Evolutionary conservation across 1,140 invertebrate species (phyloP).

Genomic region (Atopsyche davidsoni): DNA sequence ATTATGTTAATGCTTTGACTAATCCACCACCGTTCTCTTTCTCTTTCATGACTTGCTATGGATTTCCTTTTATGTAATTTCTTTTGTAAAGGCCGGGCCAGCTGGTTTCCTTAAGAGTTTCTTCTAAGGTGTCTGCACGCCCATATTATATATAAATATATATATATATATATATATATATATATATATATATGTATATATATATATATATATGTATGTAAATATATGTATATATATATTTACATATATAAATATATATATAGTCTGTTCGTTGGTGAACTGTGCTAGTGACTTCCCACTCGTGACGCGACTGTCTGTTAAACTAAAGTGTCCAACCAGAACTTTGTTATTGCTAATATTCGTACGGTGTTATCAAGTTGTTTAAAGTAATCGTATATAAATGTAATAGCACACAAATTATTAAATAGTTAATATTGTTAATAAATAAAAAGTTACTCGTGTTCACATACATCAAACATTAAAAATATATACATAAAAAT

Average conservation of each 20-base stretch:
- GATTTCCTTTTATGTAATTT: slow-evolving; percentile 15
- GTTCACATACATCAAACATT: slow-evolving; percentile 23
- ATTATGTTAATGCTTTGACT: slow-evolving; percentile 9
- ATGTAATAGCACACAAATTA: slow-evolving; percentile 32
- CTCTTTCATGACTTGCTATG: slow-evolving; percentile 19
- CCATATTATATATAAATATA: slow-evolving; percentile 10
- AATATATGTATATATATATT: no score
- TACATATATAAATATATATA: no score
- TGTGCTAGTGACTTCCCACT: slow-evolving; percentile 8
- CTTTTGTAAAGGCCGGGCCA: slow-evolving; percentile 65
- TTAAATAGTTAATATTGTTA: slow-evolving; percentile 24
- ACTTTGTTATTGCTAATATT: slow-evolving; percentile 28
- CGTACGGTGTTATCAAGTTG: slow-evolving; percentile 28
- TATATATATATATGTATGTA: no score
- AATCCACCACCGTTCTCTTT: slow-evolving; percentile 19
- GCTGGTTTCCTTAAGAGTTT: slow-evolving; percentile 85
- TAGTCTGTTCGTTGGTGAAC: no score
- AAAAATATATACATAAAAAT: slow-evolving; percentile 17
- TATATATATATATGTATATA: slow-evolving; percentile 28
- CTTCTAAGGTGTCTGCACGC: slow-evolving; percentile 58
- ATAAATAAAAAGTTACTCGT: slow-evolving; percentile 26
- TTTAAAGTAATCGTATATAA: slow-evolving; percentile 25
- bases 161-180: slow-evolving; percentile 21
- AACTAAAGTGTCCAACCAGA: slow-evolving; percentile 18
- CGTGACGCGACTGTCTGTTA: background rate